phyloP scores from a whole-genome alignment of 2,797 vertebrate species.

The Cheirogaleus major region DNA sequence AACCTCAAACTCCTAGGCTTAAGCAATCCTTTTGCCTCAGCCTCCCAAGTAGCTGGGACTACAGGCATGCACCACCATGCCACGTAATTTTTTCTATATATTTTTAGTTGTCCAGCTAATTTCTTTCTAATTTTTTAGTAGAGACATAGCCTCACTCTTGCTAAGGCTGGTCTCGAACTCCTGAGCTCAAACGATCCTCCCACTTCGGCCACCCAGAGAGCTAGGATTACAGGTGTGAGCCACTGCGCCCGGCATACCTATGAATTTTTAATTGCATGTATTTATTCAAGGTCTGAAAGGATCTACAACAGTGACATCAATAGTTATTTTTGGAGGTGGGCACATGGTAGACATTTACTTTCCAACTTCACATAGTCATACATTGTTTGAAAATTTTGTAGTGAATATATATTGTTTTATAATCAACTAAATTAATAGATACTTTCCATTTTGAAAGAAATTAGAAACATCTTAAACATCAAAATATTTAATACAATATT shows the following conservation, averaged over 20 bases:
- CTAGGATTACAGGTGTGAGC: too few relatives aligned
- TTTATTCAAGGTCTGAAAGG: slow-evolving; percentile 20
- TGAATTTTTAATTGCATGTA: background rate
- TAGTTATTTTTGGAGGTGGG: background rate
- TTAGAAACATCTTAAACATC: background rate
- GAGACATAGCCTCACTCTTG: too few relatives aligned
- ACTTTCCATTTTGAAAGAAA: slow-evolving; percentile 28
- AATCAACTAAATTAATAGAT: background rate
- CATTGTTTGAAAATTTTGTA: background rate
- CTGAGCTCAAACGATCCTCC: too few relatives aligned
- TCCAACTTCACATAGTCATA: background rate
- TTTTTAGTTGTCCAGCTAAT: too few relatives aligned
- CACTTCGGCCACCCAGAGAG: too few relatives aligned
- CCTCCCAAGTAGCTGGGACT: too few relatives aligned
- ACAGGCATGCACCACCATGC: too few relatives aligned
- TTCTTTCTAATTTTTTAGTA: too few relatives aligned
- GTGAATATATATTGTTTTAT: slow-evolving; percentile 9
- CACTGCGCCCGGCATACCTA: background rate
- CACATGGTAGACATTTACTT: background rate
- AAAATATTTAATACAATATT: slow-evolving; percentile 40
- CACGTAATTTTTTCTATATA: too few relatives aligned
- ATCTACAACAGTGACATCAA: background rate
- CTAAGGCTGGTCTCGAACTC: too few relatives aligned
- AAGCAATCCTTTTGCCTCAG: too few relatives aligned
- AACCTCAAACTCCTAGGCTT: too few relatives aligned